phyloP scores from a whole-genome alignment of 1,140 invertebrate genomes.

The Brachionus sp. region DNA sequence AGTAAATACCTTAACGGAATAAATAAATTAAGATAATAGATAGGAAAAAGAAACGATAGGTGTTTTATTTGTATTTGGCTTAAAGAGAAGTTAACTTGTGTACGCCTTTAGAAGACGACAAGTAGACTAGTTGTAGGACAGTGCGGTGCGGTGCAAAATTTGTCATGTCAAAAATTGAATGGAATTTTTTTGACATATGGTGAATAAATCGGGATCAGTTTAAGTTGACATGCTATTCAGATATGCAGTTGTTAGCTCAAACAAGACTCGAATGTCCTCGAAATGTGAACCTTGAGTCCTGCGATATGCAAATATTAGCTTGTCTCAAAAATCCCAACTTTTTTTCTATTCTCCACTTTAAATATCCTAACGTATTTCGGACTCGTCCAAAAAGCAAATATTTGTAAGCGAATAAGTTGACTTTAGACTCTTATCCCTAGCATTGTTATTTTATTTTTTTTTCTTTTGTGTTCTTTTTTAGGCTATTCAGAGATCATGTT shows the following conservation, averaged over 20 bases:
- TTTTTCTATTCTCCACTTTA: background rate
- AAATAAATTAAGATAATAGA: background rate
- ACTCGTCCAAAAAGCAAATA: background rate
- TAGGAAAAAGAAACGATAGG: background rate
- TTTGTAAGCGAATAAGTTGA: constrained; percentile 5
- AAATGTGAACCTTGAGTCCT: background rate
- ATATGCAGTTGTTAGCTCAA: background rate
- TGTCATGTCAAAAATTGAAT: background rate
- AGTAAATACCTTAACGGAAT: background rate
- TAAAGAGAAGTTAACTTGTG: background rate
- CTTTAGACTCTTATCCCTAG: background rate
- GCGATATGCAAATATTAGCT: background rate
- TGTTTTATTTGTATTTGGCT: background rate
- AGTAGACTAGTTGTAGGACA: background rate
- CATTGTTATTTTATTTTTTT: background rate
- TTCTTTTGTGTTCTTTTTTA: background rate
- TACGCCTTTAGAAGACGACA: background rate
- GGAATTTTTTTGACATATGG: background rate
- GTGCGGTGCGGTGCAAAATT: background rate
- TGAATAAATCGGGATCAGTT: background rate
- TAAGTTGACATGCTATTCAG: constrained; percentile 23
- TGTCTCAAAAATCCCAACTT: background rate
- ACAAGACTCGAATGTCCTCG: background rate
- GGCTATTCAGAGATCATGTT: constrained; percentile 19
- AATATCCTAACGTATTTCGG: background rate